Percentiles rank a stretch among this genome's conserved stretches.
These are phyloP conservation scores for Astreopora myriophthalma DNA, from an alignment of 64 coral and sea anemone genomes.

Conservation along the genomic window DNA sequence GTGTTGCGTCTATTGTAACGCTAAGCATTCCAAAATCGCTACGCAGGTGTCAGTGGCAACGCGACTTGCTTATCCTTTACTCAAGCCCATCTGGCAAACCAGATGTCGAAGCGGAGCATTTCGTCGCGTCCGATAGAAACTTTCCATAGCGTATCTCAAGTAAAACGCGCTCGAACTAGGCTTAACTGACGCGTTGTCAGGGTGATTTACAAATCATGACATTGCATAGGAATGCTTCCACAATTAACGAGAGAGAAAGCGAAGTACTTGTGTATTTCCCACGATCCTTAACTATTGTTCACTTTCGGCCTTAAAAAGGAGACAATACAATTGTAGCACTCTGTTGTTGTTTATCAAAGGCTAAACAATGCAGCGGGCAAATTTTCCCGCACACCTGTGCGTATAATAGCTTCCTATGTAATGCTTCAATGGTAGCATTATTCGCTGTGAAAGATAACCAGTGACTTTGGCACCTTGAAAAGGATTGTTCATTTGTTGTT, in stretches of 20 bases:
- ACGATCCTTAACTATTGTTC: constrained; percentile 29
- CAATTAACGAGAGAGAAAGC: background rate
- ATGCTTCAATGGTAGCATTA: constrained; percentile 19
- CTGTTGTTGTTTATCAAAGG: constrained; percentile 8
- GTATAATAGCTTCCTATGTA: constrained; percentile 12
- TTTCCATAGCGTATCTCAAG: background rate
- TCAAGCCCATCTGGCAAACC: background rate
- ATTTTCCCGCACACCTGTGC: constrained; percentile 35
- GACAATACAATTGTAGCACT: background rate
- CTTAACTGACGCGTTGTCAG: background rate
- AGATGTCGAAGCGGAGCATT: background rate
- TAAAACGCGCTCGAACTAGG: background rate
- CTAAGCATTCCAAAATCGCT: background rate
- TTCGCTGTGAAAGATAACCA: constrained; percentile 9
- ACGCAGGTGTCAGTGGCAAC: background rate
- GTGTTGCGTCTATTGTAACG: background rate
- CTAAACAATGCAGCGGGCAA: constrained; percentile 1
- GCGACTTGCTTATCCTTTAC: background rate
- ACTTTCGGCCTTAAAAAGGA: constrained; percentile 4
- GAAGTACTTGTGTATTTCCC: background rate
- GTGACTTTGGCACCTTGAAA: constrained; percentile 4
- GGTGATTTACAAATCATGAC: background rate
- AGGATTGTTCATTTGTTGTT: constrained; percentile 31
- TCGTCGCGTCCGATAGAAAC: background rate
- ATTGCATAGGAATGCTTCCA: background rate